Evolutionary conservation across 2,888 invertebrate genomes (phyloP).

Genomic region (Dryadula phaetusa): DNA sequence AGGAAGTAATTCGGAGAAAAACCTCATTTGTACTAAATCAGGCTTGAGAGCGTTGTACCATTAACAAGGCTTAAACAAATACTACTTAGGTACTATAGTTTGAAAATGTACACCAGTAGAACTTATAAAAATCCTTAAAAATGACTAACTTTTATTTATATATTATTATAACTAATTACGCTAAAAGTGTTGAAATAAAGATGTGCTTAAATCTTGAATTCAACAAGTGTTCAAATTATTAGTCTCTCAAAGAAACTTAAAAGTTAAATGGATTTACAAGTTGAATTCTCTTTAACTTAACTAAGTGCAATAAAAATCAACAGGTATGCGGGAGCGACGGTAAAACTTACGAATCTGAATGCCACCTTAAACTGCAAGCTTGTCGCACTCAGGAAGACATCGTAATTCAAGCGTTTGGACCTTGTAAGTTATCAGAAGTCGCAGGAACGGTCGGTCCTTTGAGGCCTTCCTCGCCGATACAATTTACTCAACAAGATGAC

Average conservation of each 20-base stretch:
- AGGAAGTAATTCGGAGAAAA: slow-evolving; percentile 40
- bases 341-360: slow-evolving; percentile 93
- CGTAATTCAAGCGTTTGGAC: slow-evolving; percentile 90
- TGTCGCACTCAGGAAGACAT: slow-evolving; percentile 93
- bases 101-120: background rate
- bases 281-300: slow-evolving; percentile 36
- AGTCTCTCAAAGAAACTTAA: slow-evolving; percentile 37
- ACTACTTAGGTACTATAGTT: slow-evolving; percentile 18
- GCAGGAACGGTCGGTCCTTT: slow-evolving; percentile 91
- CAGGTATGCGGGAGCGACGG: slow-evolving; percentile 91
- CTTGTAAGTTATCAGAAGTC: slow-evolving; percentile 88
- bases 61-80: slow-evolving; percentile 32
- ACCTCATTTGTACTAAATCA: slow-evolving; percentile 40
- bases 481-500: slow-evolving; percentile 92
- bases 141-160: background rate
- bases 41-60: slow-evolving; percentile 38
- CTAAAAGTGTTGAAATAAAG: background rate
- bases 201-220: slow-evolving; percentile 27
- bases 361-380: slow-evolving; percentile 91
- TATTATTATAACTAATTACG: background rate
- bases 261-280: slow-evolving; percentile 34
- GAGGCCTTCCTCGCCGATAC: slow-evolving; percentile 90
- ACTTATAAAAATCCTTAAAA: background rate
- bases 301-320: slow-evolving; percentile 48
- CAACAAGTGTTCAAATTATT: slow-evolving; percentile 38